phyloP scores from a whole-genome alignment of 2,113 vertebrate species.

The Engraulis encrasicolus region DNA sequence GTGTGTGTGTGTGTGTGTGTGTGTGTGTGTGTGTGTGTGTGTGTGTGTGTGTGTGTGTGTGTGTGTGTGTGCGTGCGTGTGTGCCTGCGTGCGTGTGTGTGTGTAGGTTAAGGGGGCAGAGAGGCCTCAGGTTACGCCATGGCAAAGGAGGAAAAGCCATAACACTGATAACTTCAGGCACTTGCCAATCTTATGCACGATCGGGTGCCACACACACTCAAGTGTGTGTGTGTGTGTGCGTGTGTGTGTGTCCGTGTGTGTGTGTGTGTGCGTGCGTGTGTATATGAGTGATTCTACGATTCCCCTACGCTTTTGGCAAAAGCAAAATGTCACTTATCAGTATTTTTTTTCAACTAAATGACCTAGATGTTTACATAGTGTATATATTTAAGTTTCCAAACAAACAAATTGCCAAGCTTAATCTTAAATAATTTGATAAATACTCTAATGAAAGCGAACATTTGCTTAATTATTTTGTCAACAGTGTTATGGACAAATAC shows the following conservation, averaged over 20 bases:
- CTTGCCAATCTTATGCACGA: slow-evolving; percentile 65
- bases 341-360: too few relatives aligned
- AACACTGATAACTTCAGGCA: slow-evolving; percentile 56
- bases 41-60: slow-evolving; percentile 13
- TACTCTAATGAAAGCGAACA: too few relatives aligned
- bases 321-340: too few relatives aligned
- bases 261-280: slow-evolving; percentile 23
- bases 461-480: too few relatives aligned
- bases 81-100: neutral
- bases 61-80: too few relatives aligned
- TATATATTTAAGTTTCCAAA: too few relatives aligned
- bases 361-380: too few relatives aligned
- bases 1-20: neutral
- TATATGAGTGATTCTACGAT: too few relatives aligned
- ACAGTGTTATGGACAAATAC: too few relatives aligned
- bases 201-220: slow-evolving; percentile 38
- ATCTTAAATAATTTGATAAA: too few relatives aligned
- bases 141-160: slow-evolving; percentile 64
- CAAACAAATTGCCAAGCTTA: too few relatives aligned
- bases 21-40: slow-evolving; percentile 1
- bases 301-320: too few relatives aligned
- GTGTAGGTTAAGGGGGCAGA: slow-evolving; percentile 42
- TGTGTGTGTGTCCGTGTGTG: slow-evolving; percentile 39
- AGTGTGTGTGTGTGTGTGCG: slow-evolving; percentile 18
- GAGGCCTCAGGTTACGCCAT: slow-evolving; percentile 68